Conservation (phyloP, 1,140 invertebrate genomes). For the Drosophila subpulchrella region DNA sequence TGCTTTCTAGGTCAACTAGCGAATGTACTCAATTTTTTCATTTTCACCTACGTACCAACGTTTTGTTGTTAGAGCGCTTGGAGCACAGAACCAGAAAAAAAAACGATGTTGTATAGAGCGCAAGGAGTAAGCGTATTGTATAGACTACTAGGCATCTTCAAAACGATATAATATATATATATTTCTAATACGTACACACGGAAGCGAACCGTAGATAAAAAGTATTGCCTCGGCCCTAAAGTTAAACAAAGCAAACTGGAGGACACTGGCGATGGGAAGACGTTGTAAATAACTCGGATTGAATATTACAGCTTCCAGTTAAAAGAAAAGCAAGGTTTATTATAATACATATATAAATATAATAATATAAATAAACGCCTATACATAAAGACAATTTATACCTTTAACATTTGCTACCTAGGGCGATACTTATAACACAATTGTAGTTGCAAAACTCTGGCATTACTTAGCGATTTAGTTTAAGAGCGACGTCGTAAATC, state of each 20-base stretch:
- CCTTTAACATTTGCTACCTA: constrained; percentile 13
- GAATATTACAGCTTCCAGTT: constrained; percentile 21
- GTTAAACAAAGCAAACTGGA: constrained; percentile 1
- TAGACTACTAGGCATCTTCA: constrained; percentile 3
- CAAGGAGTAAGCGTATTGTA: constrained; percentile 3
- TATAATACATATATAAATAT: neutral
- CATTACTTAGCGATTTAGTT: constrained; percentile 9
- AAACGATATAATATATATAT: constrained; percentile 5
- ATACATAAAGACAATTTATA: constrained; percentile 18
- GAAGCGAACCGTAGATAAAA: neutral
- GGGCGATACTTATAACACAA: constrained; percentile 24
- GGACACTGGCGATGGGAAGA: neutral
- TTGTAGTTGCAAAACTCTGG: constrained; percentile 23
- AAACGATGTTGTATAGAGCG: constrained; percentile 1
- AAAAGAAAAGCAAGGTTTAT: constrained; percentile 1
- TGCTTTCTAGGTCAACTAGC: neutral
- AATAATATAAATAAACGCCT: constrained; percentile 5
- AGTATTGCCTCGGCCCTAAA: constrained; percentile 16
- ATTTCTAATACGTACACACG: constrained; percentile 1
- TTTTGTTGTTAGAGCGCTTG: constrained; percentile 7
- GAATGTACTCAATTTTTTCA: neutral
- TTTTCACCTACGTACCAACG: neutral
- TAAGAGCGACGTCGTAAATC: constrained; percentile 21
- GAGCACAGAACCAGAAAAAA: constrained; percentile 1
- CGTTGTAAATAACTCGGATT: constrained; percentile 18